A percentile compares a stretch with the other conserved stretches of the same genome.
These are phyloP conservation scores for Gulo gulo DNA, from an alignment of 2,113 vertebrate genomes.

Conservation along the genomic window DNA sequence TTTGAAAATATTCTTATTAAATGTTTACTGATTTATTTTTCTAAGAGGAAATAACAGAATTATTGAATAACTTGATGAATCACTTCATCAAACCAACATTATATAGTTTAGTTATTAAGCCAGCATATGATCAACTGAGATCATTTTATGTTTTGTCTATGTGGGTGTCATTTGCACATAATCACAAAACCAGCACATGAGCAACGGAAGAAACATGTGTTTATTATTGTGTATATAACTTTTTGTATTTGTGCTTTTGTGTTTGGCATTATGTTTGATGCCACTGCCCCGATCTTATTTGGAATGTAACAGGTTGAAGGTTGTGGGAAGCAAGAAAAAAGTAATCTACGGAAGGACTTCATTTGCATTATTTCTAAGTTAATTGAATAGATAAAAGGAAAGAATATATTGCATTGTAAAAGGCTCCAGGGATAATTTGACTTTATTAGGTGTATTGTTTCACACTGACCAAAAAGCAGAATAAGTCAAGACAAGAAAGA, in stretches of 20 bases:
- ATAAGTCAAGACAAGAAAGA: background rate
- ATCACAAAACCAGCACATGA: background rate
- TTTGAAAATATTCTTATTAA: background rate
- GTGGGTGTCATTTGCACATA: background rate
- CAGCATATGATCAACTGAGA: background rate
- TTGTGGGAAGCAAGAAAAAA: background rate
- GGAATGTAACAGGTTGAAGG: background rate
- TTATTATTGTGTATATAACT: background rate
- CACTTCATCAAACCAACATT: background rate
- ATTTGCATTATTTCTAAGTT: background rate
- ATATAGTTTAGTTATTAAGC: background rate
- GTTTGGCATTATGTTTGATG: background rate
- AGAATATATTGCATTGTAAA: background rate
- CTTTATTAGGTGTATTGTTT: background rate
- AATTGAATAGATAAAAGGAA: background rate
- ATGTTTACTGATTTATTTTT: background rate
- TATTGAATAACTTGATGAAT: background rate
- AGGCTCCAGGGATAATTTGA: background rate
- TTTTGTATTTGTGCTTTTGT: background rate
- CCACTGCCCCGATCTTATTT: background rate
- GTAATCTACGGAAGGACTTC: background rate
- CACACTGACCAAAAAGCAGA: background rate
- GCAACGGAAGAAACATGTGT: background rate
- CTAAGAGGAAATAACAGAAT: background rate
- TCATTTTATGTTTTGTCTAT: background rate